A percentile compares a stretch with the other conserved stretches of the same genome.
phyloP scores from a whole-genome alignment of 2,888 invertebrate genomes.

The Petrolisthes manimaculis region DNA sequence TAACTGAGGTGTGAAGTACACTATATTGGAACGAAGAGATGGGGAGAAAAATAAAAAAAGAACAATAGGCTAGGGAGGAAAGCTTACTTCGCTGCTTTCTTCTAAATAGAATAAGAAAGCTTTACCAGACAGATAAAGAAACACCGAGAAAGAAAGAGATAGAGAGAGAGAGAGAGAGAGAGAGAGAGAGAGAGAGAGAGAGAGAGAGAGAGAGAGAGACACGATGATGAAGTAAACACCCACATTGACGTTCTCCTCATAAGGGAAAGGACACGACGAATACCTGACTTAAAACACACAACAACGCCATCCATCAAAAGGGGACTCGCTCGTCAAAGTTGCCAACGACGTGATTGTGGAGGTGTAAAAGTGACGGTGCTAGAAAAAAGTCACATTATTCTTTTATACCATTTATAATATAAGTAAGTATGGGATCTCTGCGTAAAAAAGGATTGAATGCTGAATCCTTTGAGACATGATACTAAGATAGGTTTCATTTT shows the following conservation, averaged over 20 bases:
- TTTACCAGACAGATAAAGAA: no score
- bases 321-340: no score
- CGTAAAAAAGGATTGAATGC: neutral
- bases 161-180: neutral
- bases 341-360: no score
- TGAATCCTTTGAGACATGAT: neutral
- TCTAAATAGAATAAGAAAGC: no score
- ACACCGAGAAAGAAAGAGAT: neutral
- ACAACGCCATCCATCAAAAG: no score
- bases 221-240: neutral
- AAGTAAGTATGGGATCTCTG: neutral
- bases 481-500: no score
- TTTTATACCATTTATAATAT: neutral
- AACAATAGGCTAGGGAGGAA: neutral
- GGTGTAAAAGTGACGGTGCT: no score
- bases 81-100: no score
- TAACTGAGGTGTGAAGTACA: neutral
- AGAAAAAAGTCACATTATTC: neutral
- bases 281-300: no score
- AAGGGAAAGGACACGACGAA: neutral
- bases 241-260: neutral
- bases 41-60: neutral
- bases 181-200: neutral
- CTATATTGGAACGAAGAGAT: neutral
- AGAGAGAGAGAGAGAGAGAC: neutral